Conservation (phyloP, 2,888 invertebrate species). For the Tromatobia lineatoria region DNA sequence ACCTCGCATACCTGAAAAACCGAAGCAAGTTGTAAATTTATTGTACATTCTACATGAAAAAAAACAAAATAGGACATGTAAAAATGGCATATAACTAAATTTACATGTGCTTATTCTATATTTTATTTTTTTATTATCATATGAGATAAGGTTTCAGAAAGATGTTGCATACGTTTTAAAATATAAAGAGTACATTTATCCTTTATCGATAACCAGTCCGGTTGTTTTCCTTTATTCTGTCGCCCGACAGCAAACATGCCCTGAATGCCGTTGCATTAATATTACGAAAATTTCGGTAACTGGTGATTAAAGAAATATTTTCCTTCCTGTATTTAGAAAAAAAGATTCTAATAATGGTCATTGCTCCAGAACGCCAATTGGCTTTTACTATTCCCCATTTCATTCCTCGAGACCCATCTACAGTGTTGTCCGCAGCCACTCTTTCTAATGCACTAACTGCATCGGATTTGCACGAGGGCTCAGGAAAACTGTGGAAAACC, state of each 20-base stretch:
- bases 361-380: no score
- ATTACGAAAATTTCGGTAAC: neutral
- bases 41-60: neutral
- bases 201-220: neutral
- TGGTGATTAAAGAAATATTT: neutral
- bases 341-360: no score
- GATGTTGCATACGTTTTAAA: neutral
- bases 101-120: neutral
- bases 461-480: no score
- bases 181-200: neutral
- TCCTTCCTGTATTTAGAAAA: neutral
- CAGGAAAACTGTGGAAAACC: no score
- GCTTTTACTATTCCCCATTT: no score
- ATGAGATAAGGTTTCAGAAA: neutral
- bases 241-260: neutral
- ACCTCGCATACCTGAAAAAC: conserved; percentile 89
- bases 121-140: neutral
- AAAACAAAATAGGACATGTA: neutral
- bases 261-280: neutral
- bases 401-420: no score
- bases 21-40: conserved; percentile 67
- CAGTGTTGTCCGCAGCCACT: no score
- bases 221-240: neutral
- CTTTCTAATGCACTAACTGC: no score
- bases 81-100: neutral